These are phyloP conservation scores for Diadegma fenestrale DNA, from an alignment of 2,888 invertebrate species.

Conservation along the genomic window DNA sequence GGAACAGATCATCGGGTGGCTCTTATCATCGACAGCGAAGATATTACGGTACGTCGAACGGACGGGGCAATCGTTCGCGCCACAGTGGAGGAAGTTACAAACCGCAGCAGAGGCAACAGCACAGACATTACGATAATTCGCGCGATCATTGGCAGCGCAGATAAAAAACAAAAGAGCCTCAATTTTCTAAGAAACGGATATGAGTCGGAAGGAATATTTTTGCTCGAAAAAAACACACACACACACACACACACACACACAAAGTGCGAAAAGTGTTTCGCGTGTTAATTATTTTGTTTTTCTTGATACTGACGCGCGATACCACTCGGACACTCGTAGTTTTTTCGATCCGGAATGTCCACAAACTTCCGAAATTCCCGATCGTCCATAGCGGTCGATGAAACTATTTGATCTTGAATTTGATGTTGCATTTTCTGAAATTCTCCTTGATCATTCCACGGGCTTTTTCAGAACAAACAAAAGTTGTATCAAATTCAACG, in stretches of 20 bases:
- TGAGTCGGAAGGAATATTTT: constrained; percentile 3
- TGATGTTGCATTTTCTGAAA: neutral
- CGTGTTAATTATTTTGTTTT: constrained; percentile 21
- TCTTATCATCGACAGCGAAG: constrained; percentile 73
- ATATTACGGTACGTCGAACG: constrained; percentile 75
- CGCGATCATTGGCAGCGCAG: constrained; percentile 79
- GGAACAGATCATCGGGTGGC: constrained; percentile 78
- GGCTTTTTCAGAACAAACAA: neutral
- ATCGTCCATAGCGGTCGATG: neutral
- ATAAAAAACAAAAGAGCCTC: constrained; percentile 69
- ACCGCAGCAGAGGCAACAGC: constrained; percentile 74
- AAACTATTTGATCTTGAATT: constrained; percentile 4
- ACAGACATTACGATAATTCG: constrained; percentile 77
- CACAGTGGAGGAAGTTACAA: constrained; percentile 72
- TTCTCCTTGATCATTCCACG: neutral
- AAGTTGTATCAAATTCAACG: neutral
- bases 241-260: too few relatives aligned
- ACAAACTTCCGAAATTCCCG: constrained; percentile 11
- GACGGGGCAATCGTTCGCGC: constrained; percentile 73
- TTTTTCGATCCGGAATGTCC: constrained; percentile 10
- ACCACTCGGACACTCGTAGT: constrained; percentile 33
- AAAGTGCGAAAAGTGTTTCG: constrained; percentile 36
- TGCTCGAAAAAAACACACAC: neutral
- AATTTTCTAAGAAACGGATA: neutral
- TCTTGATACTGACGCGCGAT: neutral